phyloP scores from a whole-genome alignment of 2,113 vertebrate species.

The Silurus glanis region DNA sequence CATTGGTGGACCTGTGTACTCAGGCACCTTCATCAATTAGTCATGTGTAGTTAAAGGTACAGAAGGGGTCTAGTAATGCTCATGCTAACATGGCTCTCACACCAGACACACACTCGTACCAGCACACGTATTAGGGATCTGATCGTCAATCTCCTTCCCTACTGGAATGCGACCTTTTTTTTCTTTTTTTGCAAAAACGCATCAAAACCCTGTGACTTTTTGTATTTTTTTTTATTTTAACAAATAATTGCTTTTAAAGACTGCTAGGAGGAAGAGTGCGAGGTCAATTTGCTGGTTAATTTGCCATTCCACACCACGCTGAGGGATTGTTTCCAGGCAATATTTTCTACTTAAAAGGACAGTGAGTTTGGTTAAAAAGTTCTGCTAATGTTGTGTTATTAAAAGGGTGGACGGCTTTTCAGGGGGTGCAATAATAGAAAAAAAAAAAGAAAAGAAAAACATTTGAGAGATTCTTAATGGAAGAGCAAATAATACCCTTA shows the following conservation, averaged over 20 bases:
- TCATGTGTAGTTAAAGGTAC: slow-evolving; percentile 57
- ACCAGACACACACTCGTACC: not conserved
- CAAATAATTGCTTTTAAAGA: slow-evolving; percentile 26
- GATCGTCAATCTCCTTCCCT: slow-evolving; percentile 1
- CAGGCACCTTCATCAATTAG: slow-evolving; percentile 61
- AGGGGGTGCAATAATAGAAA: slow-evolving; percentile 39
- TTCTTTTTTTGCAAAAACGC: not conserved
- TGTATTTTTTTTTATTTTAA: slow-evolving; percentile 21
- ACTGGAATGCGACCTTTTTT: slow-evolving; percentile 7
- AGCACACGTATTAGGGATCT: not conserved
- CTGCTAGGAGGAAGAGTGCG: not conserved
- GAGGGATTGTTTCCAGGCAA: slow-evolving; percentile 23
- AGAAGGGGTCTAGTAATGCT: slow-evolving; percentile 28
- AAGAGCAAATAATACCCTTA: slow-evolving; percentile 53
- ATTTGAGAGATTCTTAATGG: slow-evolving; percentile 53
- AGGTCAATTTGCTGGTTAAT: slow-evolving; percentile 35
- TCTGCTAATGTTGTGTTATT: slow-evolving; percentile 41
- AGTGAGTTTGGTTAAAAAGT: slow-evolving; percentile 20
- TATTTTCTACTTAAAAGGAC: slow-evolving; percentile 30
- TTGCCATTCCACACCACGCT: slow-evolving; percentile 7
- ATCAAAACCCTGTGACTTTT: slow-evolving; percentile 9
- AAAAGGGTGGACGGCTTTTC: slow-evolving; percentile 29
- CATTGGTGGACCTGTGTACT: slow-evolving; percentile 78
- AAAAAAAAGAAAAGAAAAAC: slow-evolving; percentile 35
- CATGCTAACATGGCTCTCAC: not conserved